phyloP scores from a whole-genome alignment of 2,888 invertebrate species.

The Pegoplata infirma region DNA sequence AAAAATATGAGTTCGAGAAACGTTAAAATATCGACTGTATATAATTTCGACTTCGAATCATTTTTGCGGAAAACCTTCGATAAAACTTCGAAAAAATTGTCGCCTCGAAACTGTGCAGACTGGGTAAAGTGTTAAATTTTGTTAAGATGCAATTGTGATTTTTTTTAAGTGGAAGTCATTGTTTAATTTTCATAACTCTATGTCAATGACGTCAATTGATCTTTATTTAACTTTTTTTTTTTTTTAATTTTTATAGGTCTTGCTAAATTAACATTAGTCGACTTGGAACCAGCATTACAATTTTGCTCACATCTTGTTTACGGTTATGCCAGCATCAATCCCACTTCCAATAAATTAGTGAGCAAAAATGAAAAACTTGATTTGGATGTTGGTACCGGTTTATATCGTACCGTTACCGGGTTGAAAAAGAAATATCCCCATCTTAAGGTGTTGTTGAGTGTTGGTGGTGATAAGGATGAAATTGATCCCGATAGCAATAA shows the following conservation, averaged over 20 bases:
- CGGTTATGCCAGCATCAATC: constrained; percentile 87
- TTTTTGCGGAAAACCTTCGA: no score
- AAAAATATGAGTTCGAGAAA: no score
- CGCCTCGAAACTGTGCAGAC: no score
- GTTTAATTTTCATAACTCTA: not conserved
- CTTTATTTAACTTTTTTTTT: not conserved
- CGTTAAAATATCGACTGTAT: no score
- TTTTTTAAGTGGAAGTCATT: not conserved
- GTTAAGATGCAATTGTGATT: constrained; percentile 8
- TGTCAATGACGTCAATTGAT: not conserved
- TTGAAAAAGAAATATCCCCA: constrained; percentile 85
- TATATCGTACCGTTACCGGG: constrained; percentile 85
- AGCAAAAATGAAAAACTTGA: constrained; percentile 86
- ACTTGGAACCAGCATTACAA: constrained; percentile 86
- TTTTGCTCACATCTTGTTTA: constrained; percentile 89
- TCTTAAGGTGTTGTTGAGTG: constrained; percentile 85
- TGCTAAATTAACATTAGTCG: constrained; percentile 85
- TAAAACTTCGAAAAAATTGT: no score
- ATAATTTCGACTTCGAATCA: no score
- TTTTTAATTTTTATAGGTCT: constrained; percentile 80
- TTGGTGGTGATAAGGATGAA: constrained; percentile 87
- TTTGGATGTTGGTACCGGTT: constrained; percentile 84
- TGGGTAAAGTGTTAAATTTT: constrained; percentile 7
- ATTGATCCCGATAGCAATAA: constrained; percentile 82
- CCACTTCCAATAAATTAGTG: constrained; percentile 84